Evolutionary conservation across 1,140 invertebrate species (phyloP).

Genomic region (Pachypsylla venusta): DNA sequence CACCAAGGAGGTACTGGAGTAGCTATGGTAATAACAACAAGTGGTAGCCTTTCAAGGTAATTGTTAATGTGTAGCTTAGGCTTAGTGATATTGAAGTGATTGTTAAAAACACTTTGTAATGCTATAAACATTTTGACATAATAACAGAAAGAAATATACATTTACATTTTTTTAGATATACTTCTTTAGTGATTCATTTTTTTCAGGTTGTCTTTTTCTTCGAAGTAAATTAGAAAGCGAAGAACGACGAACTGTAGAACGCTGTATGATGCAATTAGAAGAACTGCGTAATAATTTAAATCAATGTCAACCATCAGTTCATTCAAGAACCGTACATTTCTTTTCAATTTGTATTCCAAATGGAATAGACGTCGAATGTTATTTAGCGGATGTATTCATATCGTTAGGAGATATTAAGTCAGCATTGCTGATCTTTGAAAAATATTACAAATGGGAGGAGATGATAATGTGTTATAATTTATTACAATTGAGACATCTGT

Average conservation of each 20-base stretch:
- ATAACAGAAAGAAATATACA: no score
- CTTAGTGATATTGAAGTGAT: no score
- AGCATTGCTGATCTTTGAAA: conserved; percentile 69
- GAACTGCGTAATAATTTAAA: conserved; percentile 12
- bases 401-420: conserved; percentile 67
- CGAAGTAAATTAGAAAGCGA: conserved; percentile 60
- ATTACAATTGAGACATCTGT: conserved; percentile 64
- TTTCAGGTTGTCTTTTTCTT: conserved; percentile 31
- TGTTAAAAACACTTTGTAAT: no score
- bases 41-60: no score
- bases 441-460: conserved; percentile 79
- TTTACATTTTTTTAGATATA: no score
- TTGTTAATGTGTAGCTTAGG: no score
- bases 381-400: conserved; percentile 60
- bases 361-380: conserved; percentile 44
- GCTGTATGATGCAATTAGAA: conserved; percentile 59
- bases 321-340: background rate
- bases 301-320: background rate
- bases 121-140: no score
- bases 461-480: conserved; percentile 79
- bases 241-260: conserved; percentile 62
- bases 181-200: conserved; percentile 10
- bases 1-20: no score
- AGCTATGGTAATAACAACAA: no score
- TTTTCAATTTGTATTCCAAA: background rate